Conservation (phyloP, 2,113 vertebrate genomes). For the Cettia cetti region DNA sequence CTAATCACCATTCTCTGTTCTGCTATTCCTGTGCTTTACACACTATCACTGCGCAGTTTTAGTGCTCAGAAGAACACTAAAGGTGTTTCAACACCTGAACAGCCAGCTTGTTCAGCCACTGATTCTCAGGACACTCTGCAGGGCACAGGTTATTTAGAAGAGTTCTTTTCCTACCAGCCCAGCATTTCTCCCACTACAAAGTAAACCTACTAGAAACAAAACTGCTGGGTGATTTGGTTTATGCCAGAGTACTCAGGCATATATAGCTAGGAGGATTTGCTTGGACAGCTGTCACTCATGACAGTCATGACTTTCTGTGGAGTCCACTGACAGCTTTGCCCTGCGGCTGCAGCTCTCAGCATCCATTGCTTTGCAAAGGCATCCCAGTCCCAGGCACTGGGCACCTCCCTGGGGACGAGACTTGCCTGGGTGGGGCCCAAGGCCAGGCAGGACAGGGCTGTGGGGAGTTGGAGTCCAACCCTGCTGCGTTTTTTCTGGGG, state of each 20-base stretch:
- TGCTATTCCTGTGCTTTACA: neutral
- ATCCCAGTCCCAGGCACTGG: rapidly evolving
- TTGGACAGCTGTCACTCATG: neutral
- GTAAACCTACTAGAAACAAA: neutral
- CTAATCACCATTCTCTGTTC: neutral
- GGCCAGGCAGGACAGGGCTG: neutral
- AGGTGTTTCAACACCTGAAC: rapidly evolving
- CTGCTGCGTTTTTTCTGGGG: rapidly evolving
- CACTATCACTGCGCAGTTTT: neutral
- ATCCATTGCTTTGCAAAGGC: rapidly evolving
- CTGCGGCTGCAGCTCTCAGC: neutral
- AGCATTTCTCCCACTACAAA: neutral
- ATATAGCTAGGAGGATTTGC: neutral
- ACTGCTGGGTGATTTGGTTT: neutral
- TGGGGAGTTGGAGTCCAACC: neutral
- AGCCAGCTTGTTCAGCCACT: neutral
- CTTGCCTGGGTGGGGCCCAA: rapidly evolving
- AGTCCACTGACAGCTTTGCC: neutral
- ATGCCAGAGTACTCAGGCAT: neutral
- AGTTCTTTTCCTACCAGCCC: neutral
- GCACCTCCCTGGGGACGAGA: neutral
- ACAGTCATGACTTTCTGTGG: neutral
- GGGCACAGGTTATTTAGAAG: neutral
- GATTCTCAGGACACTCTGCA: neutral
- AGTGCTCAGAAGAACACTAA: neutral